Base-by-base conservation (phyloP, 2,888 invertebrate species). In the Philaethria dido region DNA sequence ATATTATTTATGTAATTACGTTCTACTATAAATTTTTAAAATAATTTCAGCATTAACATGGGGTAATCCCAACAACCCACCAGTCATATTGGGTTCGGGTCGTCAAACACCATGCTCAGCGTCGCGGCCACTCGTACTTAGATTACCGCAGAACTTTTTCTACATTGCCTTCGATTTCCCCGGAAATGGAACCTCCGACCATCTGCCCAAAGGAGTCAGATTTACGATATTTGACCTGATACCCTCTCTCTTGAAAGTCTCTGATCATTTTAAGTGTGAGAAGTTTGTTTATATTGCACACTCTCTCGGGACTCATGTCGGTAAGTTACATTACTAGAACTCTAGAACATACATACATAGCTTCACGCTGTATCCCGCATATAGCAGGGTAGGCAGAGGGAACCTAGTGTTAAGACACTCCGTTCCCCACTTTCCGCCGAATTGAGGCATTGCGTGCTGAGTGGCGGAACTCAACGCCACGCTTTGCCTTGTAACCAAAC, bases 31-130 rank as follows among this genome's bases (percentile, higher is more conserved):
- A 45, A 8, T 18, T 4, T 45, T 45, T 18, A 5, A 3, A 5
- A 8, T 1, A 20, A 16, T 81, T 85, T n/a, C 80, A 95, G 95
- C 88, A 0, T 86, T 94, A 80, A 80, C 93, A 62, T 95, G 94
- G 94, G 95, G 95, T 2, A 82, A 90, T 14, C 80, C 87, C 13
- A 75, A 82, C 3, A 83, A 89, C 45, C 88, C 92, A 0, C 92
- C 94, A 1, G 88, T 95, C 0, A 76, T 95, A 1, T 86, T 93
- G 1, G 82, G 94, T 44, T 95, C 94, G 75, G 95, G 95, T 0
- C 89, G 94, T 76, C 85, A 93, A 75, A 94, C 95, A 76, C 94
- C 94, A 64, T 92, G 93, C 60, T 94, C 94, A 0, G 85, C 93
- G 0, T 95, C 94, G 78, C 93, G 95, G 44, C 86, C 89, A 0